Percentiles rank a stretch among this genome's conserved stretches.
Conservation (phyloP, 2,113 vertebrate species). For the Glareola pratincola region DNA sequence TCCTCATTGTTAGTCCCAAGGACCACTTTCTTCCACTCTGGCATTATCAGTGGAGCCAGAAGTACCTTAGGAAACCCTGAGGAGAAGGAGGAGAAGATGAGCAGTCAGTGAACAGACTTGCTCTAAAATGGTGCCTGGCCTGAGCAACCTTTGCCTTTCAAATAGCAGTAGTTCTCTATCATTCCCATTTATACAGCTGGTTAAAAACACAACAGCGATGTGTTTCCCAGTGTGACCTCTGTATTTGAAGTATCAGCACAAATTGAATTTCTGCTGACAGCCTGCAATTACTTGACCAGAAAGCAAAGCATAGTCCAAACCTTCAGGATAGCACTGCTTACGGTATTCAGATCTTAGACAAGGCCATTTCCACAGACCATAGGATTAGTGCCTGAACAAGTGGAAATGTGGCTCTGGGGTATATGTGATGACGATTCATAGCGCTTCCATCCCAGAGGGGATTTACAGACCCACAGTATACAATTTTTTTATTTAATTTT, state of each 20-base stretch:
- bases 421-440: neutral
- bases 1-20: neutral
- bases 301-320: neutral
- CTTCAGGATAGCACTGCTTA: neutral
- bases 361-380: neutral
- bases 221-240: neutral
- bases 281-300: slow-evolving; percentile 5
- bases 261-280: slow-evolving; percentile 8
- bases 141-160: neutral
- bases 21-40: neutral
- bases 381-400: neutral
- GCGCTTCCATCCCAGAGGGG: neutral
- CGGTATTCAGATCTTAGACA: neutral
- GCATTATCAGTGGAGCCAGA: neutral
- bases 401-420: neutral
- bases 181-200: neutral
- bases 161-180: neutral
- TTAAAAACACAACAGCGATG: neutral
- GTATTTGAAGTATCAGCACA: neutral
- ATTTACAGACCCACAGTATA: neutral
- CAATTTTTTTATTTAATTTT: neutral
- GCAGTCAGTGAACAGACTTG: neutral
- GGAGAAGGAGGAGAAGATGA: neutral
- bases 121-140: neutral
- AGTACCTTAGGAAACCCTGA: neutral